These are phyloP conservation scores for Platichthys flesus DNA, from an alignment of 2,113 vertebrate genomes.

Conservation along the genomic window DNA sequence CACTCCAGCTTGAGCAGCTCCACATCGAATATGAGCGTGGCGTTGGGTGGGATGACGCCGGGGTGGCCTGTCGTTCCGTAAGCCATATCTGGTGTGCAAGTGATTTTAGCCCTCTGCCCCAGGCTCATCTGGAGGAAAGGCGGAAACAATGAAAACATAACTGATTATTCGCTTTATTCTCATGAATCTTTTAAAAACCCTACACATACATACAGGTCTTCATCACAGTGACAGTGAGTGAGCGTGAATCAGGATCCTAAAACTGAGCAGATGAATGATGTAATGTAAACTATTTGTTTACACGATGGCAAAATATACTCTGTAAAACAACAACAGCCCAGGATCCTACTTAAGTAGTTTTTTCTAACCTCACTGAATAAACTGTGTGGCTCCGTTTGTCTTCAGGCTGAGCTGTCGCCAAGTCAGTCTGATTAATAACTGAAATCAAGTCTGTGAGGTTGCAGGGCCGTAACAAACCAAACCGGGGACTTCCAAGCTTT, in stretches of 20 bases:
- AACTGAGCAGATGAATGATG: too few relatives aligned
- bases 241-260: too few relatives aligned
- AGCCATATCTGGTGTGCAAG: conserved; percentile 97
- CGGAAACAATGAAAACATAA: conserved; percentile 1
- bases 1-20: conserved; percentile 97
- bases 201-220: too few relatives aligned
- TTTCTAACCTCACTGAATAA: too few relatives aligned
- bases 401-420: neutral
- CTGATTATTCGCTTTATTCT: too few relatives aligned
- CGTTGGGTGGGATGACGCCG: conserved; percentile 97
- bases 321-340: too few relatives aligned
- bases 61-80: conserved; percentile 96
- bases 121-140: conserved; percentile 89
- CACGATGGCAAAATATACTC: too few relatives aligned
- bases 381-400: neutral
- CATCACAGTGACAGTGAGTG: too few relatives aligned
- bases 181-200: too few relatives aligned
- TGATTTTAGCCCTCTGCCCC: conserved; percentile 97
- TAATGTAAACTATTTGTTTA: too few relatives aligned
- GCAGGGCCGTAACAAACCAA: neutral
- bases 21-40: conserved; percentile 98
- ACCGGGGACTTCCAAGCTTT: too few relatives aligned
- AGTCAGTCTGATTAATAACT: neutral
- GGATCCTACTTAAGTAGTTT: too few relatives aligned
- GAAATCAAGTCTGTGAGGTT: neutral